Conservation (phyloP, 2,797 vertebrate genomes). For the Hipposideros larvatus region DNA sequence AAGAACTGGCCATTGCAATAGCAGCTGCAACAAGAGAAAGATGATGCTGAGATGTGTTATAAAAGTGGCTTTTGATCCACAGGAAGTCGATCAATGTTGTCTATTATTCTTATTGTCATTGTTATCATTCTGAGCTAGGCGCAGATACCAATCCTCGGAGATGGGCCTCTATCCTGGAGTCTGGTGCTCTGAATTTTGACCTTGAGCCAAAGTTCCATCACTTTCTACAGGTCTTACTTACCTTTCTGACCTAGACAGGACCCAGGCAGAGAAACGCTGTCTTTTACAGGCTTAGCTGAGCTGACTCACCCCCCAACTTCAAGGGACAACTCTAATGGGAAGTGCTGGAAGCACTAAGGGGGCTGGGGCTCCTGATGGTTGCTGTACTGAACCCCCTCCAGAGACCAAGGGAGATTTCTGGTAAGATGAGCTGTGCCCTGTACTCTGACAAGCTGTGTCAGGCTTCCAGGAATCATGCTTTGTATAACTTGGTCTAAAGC, state of each 20-base stretch:
- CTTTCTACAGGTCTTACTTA: background rate
- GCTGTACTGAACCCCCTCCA: background rate
- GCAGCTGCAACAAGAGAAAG: background rate
- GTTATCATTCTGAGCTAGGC: background rate
- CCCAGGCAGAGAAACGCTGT: background rate
- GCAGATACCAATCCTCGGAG: background rate
- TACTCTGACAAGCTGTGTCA: conserved; percentile 62
- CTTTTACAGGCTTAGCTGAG: background rate
- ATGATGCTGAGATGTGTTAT: background rate
- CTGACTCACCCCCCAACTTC: background rate
- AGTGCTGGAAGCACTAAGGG: background rate
- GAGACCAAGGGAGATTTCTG: conserved; percentile 55
- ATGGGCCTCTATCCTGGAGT: background rate
- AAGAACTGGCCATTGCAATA: background rate
- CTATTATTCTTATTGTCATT: background rate
- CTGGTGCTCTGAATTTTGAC: background rate
- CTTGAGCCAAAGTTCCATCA: background rate
- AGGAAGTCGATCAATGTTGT: background rate
- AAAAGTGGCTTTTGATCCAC: background rate
- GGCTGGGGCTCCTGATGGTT: background rate
- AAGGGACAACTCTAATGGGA: background rate
- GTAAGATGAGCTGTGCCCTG: conserved; percentile 57
- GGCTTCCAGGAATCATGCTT: conserved; percentile 75
- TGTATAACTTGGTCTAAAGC: conserved; percentile 49
- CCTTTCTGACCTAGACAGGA: background rate